Evolutionary conservation across 1,140 invertebrate species (phyloP).

Genomic region (Copidosoma floridanum): DNA sequence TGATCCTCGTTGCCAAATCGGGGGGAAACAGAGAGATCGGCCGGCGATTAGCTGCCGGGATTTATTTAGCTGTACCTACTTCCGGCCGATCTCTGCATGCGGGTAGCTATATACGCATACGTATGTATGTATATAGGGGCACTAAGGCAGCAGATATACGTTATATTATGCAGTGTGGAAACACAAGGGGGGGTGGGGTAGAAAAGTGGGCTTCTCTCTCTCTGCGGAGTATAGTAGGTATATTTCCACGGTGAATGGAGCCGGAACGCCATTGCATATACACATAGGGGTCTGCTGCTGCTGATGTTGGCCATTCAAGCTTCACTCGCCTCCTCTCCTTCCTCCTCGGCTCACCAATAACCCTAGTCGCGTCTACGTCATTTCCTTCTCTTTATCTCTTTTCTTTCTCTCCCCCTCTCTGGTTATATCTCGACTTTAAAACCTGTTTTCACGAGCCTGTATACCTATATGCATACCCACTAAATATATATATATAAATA

Average conservation of each 20-base stretch:
- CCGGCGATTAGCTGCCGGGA: too few species aligned
- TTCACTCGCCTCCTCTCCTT: background rate
- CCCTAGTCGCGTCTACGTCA: background rate
- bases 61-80: background rate
- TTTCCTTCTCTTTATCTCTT: background rate
- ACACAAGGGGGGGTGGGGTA: background rate
- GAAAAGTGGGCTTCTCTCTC: background rate
- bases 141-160: too few species aligned
- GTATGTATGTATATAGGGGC: background rate
- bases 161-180: too few species aligned
- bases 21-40: too few species aligned
- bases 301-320: constrained; percentile 15
- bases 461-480: too few species aligned
- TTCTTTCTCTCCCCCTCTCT: background rate
- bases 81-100: constrained; percentile 11
- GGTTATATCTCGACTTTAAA: constrained; percentile 14
- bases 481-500: too few species aligned
- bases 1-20: too few species aligned
- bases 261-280: constrained; percentile 18
- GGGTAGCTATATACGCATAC: background rate
- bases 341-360: background rate
- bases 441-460: constrained; percentile 19
- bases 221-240: too few species aligned
- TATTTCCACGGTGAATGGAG: constrained; percentile 26
- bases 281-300: too few species aligned